A percentile compares a stretch with the other conserved stretches of the same genome.
These are phyloP conservation scores for Torymus aiolomorphi DNA, from an alignment of 2,888 invertebrate species.

Conservation along the genomic window DNA sequence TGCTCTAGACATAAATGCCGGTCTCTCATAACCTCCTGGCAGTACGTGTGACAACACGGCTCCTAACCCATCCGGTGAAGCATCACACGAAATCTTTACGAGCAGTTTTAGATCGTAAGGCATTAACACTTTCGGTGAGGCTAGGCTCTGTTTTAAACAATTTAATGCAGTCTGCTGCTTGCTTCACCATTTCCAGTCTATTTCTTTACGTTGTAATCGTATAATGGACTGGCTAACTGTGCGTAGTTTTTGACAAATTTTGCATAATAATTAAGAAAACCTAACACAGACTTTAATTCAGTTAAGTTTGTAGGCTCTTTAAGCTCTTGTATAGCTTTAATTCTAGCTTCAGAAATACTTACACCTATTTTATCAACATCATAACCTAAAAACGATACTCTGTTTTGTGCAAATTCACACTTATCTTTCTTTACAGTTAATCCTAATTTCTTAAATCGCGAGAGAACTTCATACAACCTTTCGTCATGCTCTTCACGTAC, in stretches of 20 bases:
- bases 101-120: not conserved
- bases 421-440: not conserved
- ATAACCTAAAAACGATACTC: not conserved
- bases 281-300: no score
- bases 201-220: not conserved
- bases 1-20: not conserved
- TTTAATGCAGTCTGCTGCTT: not conserved
- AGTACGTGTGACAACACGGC: not conserved
- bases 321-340: not conserved
- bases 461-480: not conserved
- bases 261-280: no score
- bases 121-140: not conserved
- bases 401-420: not conserved
- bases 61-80: not conserved
- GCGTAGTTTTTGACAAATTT: no score
- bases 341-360: not conserved
- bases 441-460: not conserved
- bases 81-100: not conserved
- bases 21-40: not conserved
- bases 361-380: not conserved
- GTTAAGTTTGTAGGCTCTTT: not conserved
- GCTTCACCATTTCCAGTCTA: not conserved
- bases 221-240: no score
- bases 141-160: not conserved
- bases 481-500: not conserved